Base-by-base conservation (phyloP, 2,888 invertebrate genomes). In the Argyresthia goedartella region DNA sequence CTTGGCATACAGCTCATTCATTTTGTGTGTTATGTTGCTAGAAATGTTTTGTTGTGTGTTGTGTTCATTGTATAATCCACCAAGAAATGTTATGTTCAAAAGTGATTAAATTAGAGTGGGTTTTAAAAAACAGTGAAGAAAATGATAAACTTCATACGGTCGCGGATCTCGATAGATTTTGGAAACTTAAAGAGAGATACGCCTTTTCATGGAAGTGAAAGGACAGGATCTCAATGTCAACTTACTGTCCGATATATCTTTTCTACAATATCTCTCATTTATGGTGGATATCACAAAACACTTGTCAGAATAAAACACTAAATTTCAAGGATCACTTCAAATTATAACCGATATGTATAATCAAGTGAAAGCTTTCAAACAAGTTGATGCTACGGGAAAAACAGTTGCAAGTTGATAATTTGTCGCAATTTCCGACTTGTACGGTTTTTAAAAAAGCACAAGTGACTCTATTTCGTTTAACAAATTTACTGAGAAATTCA, bases 81-180 rank as follows among this genome's bases (percentile, higher is more conserved):
- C n/a, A n/a, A n/a, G n/a, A n/a, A n/a, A n/a, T n/a, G n/a, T n/a
- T n/a, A n/a, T n/a, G n/a, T n/a, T n/a, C n/a, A n/a, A n/a, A n/a
- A n/a, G n/a, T n/a, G n/a, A n/a, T n/a, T n/a, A n/a, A n/a, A n/a
- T n/a, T n/a, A n/a, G n/a, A n/a, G n/a, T n/a, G n/a, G n/a, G n/a
- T n/a, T n/a, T n/a, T n/a, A n/a, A n/a, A n/a, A n/a, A n/a, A n/a
- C n/a, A n/a, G n/a, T n/a, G n/a, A n/a, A n/a, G n/a, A n/a, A n/a
- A n/a, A n/a, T n/a, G n/a, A n/a, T n/a, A n/a, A n/a, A n/a, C n/a
- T n/a, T n/a, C n/a, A n/a, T n/a, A n/a, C n/a, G n/a, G n/a, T n/a
- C n/a, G n/a, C n/a, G 53, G 58, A 59, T 42, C 55, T 58, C 53
- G 57, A 57, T 50, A 13, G 50, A 35, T 42, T 52, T 52, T 52